Percentiles rank a stretch among this genome's conserved stretches.
Conservation (phyloP, 64 coral and sea anemone genomes). For the Montipora foliosa region DNA sequence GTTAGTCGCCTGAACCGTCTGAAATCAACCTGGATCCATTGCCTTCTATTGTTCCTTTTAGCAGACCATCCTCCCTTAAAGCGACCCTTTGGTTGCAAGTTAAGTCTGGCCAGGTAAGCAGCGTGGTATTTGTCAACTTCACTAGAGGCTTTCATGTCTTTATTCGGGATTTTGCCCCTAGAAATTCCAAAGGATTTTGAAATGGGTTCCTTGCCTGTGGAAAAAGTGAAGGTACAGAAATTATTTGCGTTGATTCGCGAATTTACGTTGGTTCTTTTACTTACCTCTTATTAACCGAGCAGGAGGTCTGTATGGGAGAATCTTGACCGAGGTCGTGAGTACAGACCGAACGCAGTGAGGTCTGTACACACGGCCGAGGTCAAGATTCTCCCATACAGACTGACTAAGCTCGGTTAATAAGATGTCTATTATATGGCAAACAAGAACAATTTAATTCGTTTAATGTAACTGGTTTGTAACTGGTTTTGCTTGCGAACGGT, state of each 20-base stretch:
- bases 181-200: constrained; percentile 63
- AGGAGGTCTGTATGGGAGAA: too few relatives aligned
- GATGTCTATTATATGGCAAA: too few relatives aligned
- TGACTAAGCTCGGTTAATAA: too few relatives aligned
- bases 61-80: constrained; percentile 80
- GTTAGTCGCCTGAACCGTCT: constrained; percentile 46
- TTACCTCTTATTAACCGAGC: too few relatives aligned
- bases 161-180: constrained; percentile 53
- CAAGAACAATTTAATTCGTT: too few relatives aligned
- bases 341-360: too few relatives aligned
- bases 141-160: constrained; percentile 78
- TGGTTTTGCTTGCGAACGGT: too few relatives aligned
- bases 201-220: constrained; percentile 37
- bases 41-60: constrained; percentile 59
- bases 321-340: too few relatives aligned
- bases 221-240: not conserved
- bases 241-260: not conserved
- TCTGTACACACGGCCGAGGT: too few relatives aligned
- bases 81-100: constrained; percentile 53
- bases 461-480: too few relatives aligned
- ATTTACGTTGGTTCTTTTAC: too few relatives aligned
- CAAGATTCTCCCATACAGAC: too few relatives aligned
- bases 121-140: constrained; percentile 64
- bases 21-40: constrained; percentile 86
- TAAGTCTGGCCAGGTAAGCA: constrained; percentile 68